Conservation (phyloP, 35 echinoderm and acorn worm genomes). For the Patiria miniata region DNA sequence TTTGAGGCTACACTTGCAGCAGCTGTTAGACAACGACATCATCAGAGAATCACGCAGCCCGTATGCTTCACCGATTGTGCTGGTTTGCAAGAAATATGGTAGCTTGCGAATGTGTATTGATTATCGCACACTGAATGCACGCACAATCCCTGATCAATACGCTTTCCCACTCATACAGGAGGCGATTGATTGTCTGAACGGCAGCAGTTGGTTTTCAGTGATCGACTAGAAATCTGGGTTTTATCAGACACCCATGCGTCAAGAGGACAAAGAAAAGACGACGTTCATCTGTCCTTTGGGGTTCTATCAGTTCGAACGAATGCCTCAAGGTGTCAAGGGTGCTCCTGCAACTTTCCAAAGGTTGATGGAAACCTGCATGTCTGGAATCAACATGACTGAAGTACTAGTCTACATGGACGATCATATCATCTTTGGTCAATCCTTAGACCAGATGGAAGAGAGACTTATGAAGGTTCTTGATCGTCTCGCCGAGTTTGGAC, state of each 20-base stretch:
- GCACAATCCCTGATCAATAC: conserved; percentile 65
- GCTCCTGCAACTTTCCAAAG: conserved; percentile 76
- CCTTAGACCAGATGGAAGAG: conserved; percentile 60
- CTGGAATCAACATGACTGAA: conserved; percentile 54
- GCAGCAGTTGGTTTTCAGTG: conserved; percentile 64
- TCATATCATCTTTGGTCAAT: conserved; percentile 43
- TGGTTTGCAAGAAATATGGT: conserved; percentile 74
- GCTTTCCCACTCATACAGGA: conserved; percentile 64
- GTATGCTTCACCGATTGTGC: no score
- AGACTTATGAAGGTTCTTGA: conserved; percentile 46
- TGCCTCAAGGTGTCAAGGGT: no score
- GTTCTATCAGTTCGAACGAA: no score
- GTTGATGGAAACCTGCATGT: conserved; percentile 74
- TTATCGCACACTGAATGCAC: conserved; percentile 61
- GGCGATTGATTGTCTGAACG: no score
- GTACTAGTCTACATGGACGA: conserved; percentile 77
- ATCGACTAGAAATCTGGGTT: conserved; percentile 80
- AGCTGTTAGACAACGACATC: conserved; percentile 43
- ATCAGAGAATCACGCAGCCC: no score
- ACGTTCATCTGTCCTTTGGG: conserved; percentile 69
- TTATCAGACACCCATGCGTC: conserved; percentile 65
- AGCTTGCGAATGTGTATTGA: conserved; percentile 60
- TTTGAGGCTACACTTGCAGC: conserved; percentile 32
- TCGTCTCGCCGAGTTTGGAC: conserved; percentile 56
- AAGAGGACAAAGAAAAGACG: conserved; percentile 70